phyloP scores from a whole-genome alignment of 1,140 invertebrate genomes.

The Drosophila kepulauana region DNA sequence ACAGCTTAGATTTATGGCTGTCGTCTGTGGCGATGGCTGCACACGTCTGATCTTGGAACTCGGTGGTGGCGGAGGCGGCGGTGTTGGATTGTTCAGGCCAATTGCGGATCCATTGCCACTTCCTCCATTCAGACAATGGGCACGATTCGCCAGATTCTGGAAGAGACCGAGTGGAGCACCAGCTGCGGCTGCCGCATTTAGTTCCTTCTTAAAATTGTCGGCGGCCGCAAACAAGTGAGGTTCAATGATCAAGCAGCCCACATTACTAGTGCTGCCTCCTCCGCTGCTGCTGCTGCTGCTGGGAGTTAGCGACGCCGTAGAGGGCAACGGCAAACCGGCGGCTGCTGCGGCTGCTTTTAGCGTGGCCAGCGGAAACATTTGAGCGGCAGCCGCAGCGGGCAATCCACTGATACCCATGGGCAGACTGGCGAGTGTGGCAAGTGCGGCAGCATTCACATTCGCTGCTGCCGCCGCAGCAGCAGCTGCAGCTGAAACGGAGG shows the following conservation, averaged over 20 bases:
- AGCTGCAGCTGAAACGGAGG: slow-evolving; percentile 14
- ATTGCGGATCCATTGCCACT: slow-evolving; percentile 46
- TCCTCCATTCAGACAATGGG: slow-evolving; percentile 54
- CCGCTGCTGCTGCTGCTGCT: slow-evolving; percentile 55
- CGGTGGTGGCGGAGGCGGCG: slow-evolving; percentile 50
- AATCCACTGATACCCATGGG: slow-evolving; percentile 55
- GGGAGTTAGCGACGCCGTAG: slow-evolving; percentile 36
- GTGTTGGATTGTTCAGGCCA: slow-evolving; percentile 51
- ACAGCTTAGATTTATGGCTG: slow-evolving; percentile 80
- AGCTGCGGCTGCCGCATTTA: slow-evolving; percentile 65
- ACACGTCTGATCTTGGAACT: slow-evolving; percentile 76
- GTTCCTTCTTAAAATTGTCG: slow-evolving; percentile 80
- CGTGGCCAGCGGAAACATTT: slow-evolving; percentile 72
- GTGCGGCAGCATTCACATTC: slow-evolving; percentile 56
- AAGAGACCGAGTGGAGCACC: slow-evolving; percentile 67
- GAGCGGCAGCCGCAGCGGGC: slow-evolving; percentile 36
- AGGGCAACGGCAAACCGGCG: slow-evolving; percentile 61
- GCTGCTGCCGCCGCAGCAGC: slow-evolving; percentile 35
- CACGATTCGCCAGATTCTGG: slow-evolving; percentile 71
- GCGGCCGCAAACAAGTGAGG: slow-evolving; percentile 79
- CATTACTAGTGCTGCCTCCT: slow-evolving; percentile 41
- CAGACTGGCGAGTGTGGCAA: slow-evolving; percentile 62
- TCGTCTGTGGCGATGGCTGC: slow-evolving; percentile 76
- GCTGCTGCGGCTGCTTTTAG: slow-evolving; percentile 71
- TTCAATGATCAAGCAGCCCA: slow-evolving; percentile 82